phyloP scores from a whole-genome alignment of 2,888 invertebrate species.

The Fragum whitleyi region DNA sequence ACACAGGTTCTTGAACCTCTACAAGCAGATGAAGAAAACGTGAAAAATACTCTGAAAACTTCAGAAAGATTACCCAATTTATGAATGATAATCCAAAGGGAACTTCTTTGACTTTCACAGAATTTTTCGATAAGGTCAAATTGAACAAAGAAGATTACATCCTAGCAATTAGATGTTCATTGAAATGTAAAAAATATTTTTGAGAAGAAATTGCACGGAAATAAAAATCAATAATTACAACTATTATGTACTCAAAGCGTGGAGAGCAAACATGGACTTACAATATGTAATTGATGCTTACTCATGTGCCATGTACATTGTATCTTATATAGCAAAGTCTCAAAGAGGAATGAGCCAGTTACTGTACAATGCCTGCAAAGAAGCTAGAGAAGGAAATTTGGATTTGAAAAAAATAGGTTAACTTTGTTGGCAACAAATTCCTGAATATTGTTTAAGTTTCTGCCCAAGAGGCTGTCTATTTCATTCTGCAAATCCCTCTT shows the following conservation, averaged over 20 bases:
- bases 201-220: slow-evolving; percentile 47
- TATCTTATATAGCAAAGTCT: slow-evolving; percentile 58
- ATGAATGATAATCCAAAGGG: slow-evolving; percentile 15
- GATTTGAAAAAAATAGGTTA: slow-evolving; percentile 34
- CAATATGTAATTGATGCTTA: slow-evolving; percentile 61
- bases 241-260: slow-evolving; percentile 40
- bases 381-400: slow-evolving; percentile 41
- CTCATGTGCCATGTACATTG: slow-evolving; percentile 63
- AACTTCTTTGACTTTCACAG: slow-evolving; percentile 12
- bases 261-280: slow-evolving; percentile 64
- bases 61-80: background rate
- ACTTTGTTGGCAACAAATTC: slow-evolving; percentile 48
- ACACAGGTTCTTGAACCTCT: slow-evolving; percentile 41
- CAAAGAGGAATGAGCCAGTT: slow-evolving; percentile 61
- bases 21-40: background rate
- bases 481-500: slow-evolving; percentile 65
- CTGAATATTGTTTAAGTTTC: slow-evolving; percentile 68
- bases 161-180: slow-evolving; percentile 28
- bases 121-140: slow-evolving; percentile 34
- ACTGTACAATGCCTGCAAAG: slow-evolving; percentile 43
- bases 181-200: slow-evolving; percentile 47
- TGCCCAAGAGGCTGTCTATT: slow-evolving; percentile 73
- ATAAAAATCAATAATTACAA: slow-evolving; percentile 61
- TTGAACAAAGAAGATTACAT: slow-evolving; percentile 53
- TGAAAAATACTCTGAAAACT: background rate